These are phyloP conservation scores for Parapristionchus giblindavisi DNA, from an alignment of 2,888 invertebrate species.

Conservation along the genomic window DNA sequence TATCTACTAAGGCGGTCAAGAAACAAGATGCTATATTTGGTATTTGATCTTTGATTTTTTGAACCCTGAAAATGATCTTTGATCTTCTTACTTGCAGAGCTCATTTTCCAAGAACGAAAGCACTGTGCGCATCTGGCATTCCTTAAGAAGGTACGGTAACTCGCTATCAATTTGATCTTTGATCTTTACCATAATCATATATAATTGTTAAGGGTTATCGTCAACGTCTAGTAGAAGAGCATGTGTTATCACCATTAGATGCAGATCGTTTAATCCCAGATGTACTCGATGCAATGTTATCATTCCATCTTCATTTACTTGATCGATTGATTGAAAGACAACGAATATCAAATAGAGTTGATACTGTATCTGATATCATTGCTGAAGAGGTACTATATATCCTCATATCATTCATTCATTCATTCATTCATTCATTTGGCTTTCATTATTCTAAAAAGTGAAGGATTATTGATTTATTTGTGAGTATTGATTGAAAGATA, in stretches of 20 bases:
- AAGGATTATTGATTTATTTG: too few relatives aligned
- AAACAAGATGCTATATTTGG: conserved; percentile 59
- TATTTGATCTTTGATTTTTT: conserved; percentile 18
- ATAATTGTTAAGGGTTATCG: conserved; percentile 46
- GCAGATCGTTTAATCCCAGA: conserved; percentile 44
- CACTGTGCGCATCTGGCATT: conserved; percentile 59
- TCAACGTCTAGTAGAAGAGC: conserved; percentile 51
- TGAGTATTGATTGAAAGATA: too few relatives aligned
- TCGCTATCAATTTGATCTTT: neutral
- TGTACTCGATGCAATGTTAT: conserved; percentile 64
- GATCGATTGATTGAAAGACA: conserved; percentile 55
- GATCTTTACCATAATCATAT: neutral
- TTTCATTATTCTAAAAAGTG: too few relatives aligned
- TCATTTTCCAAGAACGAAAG: conserved; percentile 49
- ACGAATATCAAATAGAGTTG: conserved; percentile 50
- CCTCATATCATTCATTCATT: neutral
- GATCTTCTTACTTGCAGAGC: conserved; percentile 40
- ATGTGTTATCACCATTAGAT: conserved; percentile 46
- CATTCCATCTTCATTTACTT: conserved; percentile 64
- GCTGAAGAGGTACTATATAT: conserved; percentile 67
- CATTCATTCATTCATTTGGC: neutral
- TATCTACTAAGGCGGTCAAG: conserved; percentile 50
- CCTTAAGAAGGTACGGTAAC: conserved; percentile 44
- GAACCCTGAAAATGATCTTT: neutral
- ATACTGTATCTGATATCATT: conserved; percentile 64